A percentile compares a stretch with the other conserved stretches of the same genome.
Evolutionary conservation across 2,888 invertebrate species (phyloP).

Genomic region (Patella depressa): DNA sequence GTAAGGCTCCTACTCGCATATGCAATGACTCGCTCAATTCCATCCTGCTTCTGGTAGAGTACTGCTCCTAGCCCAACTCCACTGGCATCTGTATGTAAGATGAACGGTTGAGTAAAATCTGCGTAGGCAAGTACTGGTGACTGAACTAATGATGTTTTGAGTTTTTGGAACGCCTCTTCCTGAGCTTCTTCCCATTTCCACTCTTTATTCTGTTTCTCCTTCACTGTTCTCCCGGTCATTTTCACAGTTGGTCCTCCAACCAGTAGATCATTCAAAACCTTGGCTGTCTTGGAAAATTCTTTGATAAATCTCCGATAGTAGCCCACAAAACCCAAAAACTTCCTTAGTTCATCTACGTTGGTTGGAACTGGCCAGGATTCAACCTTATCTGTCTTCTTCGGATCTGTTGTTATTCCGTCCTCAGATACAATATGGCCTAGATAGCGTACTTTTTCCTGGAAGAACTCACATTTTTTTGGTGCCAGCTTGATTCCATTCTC

Average conservation of each 20-base stretch:
- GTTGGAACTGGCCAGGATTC: constrained; percentile 6
- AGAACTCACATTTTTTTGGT: constrained; percentile 32
- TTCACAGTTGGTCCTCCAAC: constrained; percentile 13
- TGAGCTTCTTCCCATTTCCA: constrained; percentile 33
- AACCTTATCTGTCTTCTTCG: constrained; percentile 27
- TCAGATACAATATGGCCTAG: constrained; percentile 24
- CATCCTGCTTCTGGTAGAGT: constrained; percentile 36
- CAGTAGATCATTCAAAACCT: constrained; percentile 28
- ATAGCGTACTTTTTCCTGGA: constrained; percentile 32
- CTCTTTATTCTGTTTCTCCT: constrained; percentile 15
- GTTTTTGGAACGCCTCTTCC: constrained; percentile 29
- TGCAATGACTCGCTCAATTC: constrained; percentile 32
- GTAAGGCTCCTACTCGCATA: constrained; percentile 37
- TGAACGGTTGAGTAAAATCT: constrained; percentile 26
- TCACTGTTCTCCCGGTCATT: constrained; percentile 7
- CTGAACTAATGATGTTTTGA: constrained; percentile 14
- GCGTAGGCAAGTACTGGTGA: constrained; percentile 35
- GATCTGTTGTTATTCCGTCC: constrained; percentile 18
- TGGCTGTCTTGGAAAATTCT: constrained; percentile 28
- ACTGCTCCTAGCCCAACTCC: constrained; percentile 35
- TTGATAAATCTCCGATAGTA: neutral
- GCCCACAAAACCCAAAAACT: neutral
- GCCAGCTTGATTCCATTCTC: constrained; percentile 27
- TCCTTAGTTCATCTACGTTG: neutral
- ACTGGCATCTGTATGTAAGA: constrained; percentile 40